Base-by-base conservation (phyloP, 2,797 vertebrate species). In the Anguilla megastoma region DNA sequence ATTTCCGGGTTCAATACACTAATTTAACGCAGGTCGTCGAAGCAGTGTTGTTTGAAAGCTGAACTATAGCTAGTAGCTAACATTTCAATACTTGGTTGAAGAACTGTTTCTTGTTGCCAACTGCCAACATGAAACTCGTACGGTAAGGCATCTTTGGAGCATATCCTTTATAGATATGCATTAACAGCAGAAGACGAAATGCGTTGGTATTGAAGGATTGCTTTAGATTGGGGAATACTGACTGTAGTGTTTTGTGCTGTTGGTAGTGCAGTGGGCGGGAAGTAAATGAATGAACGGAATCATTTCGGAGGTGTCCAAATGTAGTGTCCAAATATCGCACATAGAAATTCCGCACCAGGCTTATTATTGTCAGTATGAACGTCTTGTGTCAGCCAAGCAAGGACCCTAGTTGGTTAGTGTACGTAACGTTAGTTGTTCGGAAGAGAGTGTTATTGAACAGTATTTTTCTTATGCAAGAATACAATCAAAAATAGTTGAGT, bases 91-190 rank as follows among this genome's bases (percentile, higher is more conserved):
- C 79, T 85, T 63, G 58, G 63, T 85, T 27, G 50, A 54, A n/a
- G 71, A 86, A 45, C 41, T 45, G 3, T 80, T 87, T 87, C n/a
- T 76, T 52, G 66, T n/a, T 76, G 58, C 85, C 56, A 5, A 12
- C 88, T 66, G 87, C 86, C 66, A 90, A 85, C 60, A 90, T 91
- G 90, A 90, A 89, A 88, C 87, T 89, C 84, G 91, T 90, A 16
- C 87, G 88, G 89, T 91, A 82, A 82, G 45, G n/a, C 24, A 90
- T 88, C 83, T 87, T 33, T 69, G 41, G 33, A 86, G 2, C 27
- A 50, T 87, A 60, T 58, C 5, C 16, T 56, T 24, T n/a, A 41
- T 63, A 14, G 33, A 14, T 66, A 79, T n/a, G 16, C 10, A 60
- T 48, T 83, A 80, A 48, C n/a, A 24, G 6, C 21, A 18, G n/a